Evolutionary conservation across 2,888 invertebrate species (phyloP), one percentile per base, ranked within the genome.

Genomic region (Acrobasis repandana): DNA sequence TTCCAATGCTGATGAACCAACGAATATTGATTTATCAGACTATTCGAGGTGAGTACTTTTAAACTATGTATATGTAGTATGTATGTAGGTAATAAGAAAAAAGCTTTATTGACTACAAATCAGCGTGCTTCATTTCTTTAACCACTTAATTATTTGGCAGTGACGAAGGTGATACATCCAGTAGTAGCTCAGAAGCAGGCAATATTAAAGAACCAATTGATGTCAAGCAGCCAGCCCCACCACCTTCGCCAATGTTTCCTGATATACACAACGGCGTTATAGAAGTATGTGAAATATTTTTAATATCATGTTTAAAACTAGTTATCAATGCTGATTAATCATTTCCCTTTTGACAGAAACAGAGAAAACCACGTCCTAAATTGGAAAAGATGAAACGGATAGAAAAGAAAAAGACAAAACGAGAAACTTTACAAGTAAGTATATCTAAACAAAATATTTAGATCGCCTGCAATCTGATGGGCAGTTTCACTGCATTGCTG

Each of bases 1-100:
- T 43, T 97, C 97, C 0, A 97, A 95, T 80, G 97, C 97, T 9
- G 97, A 97, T 73, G 97, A 97, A 80, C 97, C 97, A 14, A 95
- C 96, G 2, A 97, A 97, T 80, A 97, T 97, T 69, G 95, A 95
- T 64, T 88, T 97, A 34, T 96, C 97, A 33, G 97, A 97, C 87
- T 97, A 97, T 82, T 97, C 97, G 9, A 97, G 97, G 97, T 97
- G 65, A 57, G 63, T 15, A n/a, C n/a, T n/a, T n/a, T n/a, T n/a
- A n/a, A n/a, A n/a, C n/a, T n/a, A n/a, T n/a, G n/a, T n/a, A n/a
- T n/a, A n/a, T n/a, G n/a, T n/a, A n/a, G n/a, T n/a, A n/a, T n/a
- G n/a, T n/a, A n/a, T n/a, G n/a, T n/a, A n/a, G n/a, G n/a, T n/a
- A n/a, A n/a, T n/a, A n/a, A 36, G 15, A 14, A 38, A 61, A 15